phyloP scores from a whole-genome alignment of 2,113 vertebrate genomes.

The Gambusia holbrooki region DNA sequence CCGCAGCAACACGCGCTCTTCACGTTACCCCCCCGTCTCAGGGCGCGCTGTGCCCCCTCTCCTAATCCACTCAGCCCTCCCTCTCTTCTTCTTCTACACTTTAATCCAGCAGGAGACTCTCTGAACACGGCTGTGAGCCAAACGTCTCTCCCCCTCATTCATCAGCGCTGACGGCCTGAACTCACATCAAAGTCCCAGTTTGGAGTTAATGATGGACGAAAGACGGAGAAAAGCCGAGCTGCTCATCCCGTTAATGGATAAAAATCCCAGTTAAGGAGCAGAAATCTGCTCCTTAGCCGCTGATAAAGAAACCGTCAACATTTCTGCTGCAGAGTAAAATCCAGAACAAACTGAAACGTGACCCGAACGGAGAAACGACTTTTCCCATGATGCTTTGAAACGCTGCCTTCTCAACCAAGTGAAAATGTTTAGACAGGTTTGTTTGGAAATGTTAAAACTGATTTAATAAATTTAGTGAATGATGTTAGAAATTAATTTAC shows the following conservation, averaged over 20 bases:
- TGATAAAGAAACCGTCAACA: not conserved
- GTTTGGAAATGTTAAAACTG: not conserved
- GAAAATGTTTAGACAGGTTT: too few species aligned
- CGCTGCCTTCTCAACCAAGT: not conserved
- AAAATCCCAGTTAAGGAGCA: not conserved
- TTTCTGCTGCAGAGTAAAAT: not conserved
- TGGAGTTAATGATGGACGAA: conserved; percentile 1
- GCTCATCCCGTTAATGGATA: conserved; percentile 5
- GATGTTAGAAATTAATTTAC: too few species aligned
- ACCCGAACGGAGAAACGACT: not conserved
- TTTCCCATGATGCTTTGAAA: not conserved
- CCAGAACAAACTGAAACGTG: not conserved
- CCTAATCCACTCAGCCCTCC: conserved; percentile 33
- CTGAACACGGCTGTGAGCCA: conserved; percentile 26
- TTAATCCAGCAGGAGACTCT: conserved; percentile 16
- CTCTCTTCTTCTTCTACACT: not conserved
- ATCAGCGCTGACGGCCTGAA: conserved; percentile 45
- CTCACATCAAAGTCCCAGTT: conserved; percentile 35
- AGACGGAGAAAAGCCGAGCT: not conserved
- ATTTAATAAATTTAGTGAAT: too few species aligned
- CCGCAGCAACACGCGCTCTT: conserved; percentile 14
- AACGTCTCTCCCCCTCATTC: conserved; percentile 36
- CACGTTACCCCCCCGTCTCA: conserved; percentile 42
- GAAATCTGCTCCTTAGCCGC: not conserved
- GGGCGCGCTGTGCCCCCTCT: conserved; percentile 24